A percentile compares a stretch with the other conserved stretches of the same genome.
Conservation (phyloP, 2,797 vertebrate genomes). For the Phoxinus dragarum region DNA sequence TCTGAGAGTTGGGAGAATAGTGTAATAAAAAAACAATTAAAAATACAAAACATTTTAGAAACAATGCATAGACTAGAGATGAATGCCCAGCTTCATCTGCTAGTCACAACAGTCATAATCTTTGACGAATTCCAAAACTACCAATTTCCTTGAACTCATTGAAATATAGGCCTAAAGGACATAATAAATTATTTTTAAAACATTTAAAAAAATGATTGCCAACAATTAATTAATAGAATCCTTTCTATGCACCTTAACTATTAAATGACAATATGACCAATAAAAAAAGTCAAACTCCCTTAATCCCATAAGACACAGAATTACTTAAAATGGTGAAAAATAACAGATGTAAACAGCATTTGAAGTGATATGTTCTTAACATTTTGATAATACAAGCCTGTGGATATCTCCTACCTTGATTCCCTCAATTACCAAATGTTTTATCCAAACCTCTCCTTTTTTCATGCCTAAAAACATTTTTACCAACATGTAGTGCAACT, state of each 20-base stretch:
- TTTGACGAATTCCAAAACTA: background rate
- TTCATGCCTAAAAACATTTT: constrained; percentile 10
- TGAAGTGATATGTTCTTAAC: constrained; percentile 20
- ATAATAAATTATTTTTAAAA: background rate
- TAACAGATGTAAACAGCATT: constrained; percentile 12
- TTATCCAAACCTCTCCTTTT: constrained; percentile 9
- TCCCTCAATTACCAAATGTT: background rate
- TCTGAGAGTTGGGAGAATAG: background rate
- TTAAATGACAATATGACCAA: constrained; percentile 5
- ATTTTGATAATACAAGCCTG: background rate
- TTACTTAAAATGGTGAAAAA: constrained; percentile 9
- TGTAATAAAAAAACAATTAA: constrained; percentile 4
- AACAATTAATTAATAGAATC: background rate
- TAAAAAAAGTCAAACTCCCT: constrained; percentile 9
- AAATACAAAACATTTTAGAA: background rate
- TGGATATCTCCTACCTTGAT: constrained; percentile 3
- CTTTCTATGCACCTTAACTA: background rate
- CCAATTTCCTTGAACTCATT: constrained; percentile 30
- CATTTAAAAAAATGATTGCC: background rate
- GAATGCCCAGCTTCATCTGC: constrained; percentile 28
- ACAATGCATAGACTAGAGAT: constrained; percentile 4
- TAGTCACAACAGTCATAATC: background rate
- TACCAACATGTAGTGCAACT: constrained; percentile 67
- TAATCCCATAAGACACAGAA: background rate
- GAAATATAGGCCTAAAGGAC: background rate